Evolutionary conservation across 2,888 invertebrate species (phyloP), one percentile per base, ranked within the genome.

Genomic region (Drosophila ustulata): DNA sequence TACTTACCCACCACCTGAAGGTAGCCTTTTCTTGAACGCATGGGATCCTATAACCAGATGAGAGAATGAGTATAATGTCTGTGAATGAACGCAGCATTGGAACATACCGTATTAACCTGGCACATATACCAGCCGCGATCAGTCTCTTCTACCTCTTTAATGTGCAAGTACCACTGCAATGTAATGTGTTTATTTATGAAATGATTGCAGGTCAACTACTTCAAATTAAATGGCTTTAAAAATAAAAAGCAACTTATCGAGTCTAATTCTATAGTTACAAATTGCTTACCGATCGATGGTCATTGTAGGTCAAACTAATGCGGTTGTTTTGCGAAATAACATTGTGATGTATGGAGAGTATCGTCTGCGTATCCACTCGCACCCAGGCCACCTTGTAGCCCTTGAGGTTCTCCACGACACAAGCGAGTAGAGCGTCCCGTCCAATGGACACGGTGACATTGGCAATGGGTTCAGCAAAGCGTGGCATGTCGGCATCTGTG

Each of bases 101-200:
- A 1, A 46, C 72, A 45, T 73, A 82, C 82, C 0, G 97, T 97
- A 93, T 98, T 97, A 80, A 98, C 96, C 93, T 97, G 97, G 91
- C 97, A 97, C 97, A 97, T 97, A 90, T 94, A 97, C 97, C 97
- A 97, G 68, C 97, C 97, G 2, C 97, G 94, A 93, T 97, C 97
- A 47, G 95, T 94, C 92, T 97, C 97, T 90, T 97, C 96, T 32
- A 97, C 97, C 90, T 96, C 95, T 92, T 96, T 96, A 92, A 97
- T 96, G 91, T 97, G 97, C 73, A 98, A 94, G 93, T 96, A 97
- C 97, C 97, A 98, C 56, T 82, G 26, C 5, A 51, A 51, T 1
- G 7, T 2, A 7, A 37, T 37, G 18, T 18, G 18, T 18, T 18
- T 18, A 18, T 18, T 18, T 1, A 18, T 18, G 18, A 18, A 1